Base-by-base conservation (phyloP, 1,140 invertebrate genomes). In the Drosophila tsacasi region DNA sequence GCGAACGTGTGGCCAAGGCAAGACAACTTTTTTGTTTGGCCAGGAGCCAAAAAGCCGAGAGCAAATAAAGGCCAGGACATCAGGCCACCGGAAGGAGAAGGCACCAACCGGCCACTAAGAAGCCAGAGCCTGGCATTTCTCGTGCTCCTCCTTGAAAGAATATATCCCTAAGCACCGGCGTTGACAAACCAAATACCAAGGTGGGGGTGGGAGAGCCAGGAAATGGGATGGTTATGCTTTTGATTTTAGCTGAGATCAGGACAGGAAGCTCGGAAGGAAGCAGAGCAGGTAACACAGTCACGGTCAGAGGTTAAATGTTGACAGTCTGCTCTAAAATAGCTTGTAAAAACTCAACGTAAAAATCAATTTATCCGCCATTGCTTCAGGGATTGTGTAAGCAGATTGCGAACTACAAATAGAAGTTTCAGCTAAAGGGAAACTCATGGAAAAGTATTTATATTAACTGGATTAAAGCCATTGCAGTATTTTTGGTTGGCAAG, bases 351-450 rank as follows among this genome's bases (percentile, higher is more conserved):
- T 10, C 52, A 40, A 49, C 35, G 44, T 27, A 72, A 83, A 83
- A 83, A 84, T 83, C 81, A 83, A 84, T 80, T 84, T 80, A 79
- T 65, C 13, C 13, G 54, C 65, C 13, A 57, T 64, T 39, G 21
- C 37, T 77, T 12, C 69, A 67, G 46, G 52, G 69, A 59, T 59
- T 49, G 46, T 46, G 58, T 23, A 42, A 69, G 40, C 37, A n/a
- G 27, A 19, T 32, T 62, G 15, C 12, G 21, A 63, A 50, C 23
- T 42, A 40, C 21, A 15, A 39, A 57, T 7, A n/a, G 13, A 25
- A 27, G 39, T 25, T 32, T 37, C 6, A 0, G 35, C 30, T 44
- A 4, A 35, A 8, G 40, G 15, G 17, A 44, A 25, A 32, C 42
- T 5, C 7, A 15, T 10, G 44, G 27, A 2, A 32, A 49, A 13